A percentile compares a stretch with the other conserved stretches of the same genome.
These are phyloP conservation scores for Neuroscelio doddi DNA, from an alignment of 2,888 invertebrate genomes.

Conservation along the genomic window DNA sequence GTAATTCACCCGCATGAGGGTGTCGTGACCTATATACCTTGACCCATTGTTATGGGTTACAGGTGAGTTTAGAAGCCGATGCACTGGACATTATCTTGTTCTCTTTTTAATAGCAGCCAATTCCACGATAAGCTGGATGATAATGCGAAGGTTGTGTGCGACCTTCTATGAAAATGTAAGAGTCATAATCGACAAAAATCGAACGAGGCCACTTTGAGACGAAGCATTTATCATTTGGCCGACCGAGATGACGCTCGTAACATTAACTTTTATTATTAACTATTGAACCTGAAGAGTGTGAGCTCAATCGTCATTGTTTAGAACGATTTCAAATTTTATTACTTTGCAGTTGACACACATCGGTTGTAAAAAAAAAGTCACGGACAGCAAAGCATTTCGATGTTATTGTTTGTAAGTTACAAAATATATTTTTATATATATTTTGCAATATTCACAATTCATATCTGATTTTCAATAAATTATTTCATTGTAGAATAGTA, in stretches of 20 bases:
- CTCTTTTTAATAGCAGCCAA: slow-evolving; percentile 38
- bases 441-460: too few species aligned
- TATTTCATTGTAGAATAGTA: too few species aligned
- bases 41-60: slow-evolving; percentile 66
- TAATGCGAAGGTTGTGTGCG: slow-evolving; percentile 33
- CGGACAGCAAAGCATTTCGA: not conserved
- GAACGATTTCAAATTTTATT: slow-evolving; percentile 17
- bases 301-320: slow-evolving; percentile 13
- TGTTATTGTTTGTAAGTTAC: not conserved
- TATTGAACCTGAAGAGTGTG: slow-evolving; percentile 21
- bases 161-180: slow-evolving; percentile 25
- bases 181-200: slow-evolving; percentile 30
- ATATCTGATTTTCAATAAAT: too few species aligned
- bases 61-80: slow-evolving; percentile 52
- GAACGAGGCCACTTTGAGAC: slow-evolving; percentile 24
- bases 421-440: too few species aligned
- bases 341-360: slow-evolving; percentile 20
- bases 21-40: slow-evolving; percentile 69
- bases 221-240: slow-evolving; percentile 23
- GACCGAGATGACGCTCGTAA: slow-evolving; percentile 26
- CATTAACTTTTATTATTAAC: slow-evolving; percentile 17
- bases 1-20: slow-evolving; percentile 70
- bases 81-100: slow-evolving; percentile 52
- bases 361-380: slow-evolving; percentile 20
- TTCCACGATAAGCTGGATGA: slow-evolving; percentile 46